phyloP scores from a whole-genome alignment of 2,113 vertebrate genomes.

The Peromyscus maniculatus region DNA sequence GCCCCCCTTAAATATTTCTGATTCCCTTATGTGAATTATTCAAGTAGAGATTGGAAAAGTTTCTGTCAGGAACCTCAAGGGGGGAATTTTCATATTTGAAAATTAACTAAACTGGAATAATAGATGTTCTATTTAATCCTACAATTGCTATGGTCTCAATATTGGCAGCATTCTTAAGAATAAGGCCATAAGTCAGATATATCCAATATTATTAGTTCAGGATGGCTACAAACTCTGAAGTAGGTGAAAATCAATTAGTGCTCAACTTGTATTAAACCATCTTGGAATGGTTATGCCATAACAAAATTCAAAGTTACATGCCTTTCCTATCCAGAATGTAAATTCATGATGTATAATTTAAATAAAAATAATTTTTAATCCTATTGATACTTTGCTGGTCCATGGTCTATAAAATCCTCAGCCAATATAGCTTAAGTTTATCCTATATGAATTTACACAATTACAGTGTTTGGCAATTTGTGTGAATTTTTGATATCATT shows the following conservation, averaged over 20 bases:
- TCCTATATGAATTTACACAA: background rate
- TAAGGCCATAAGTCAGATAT: background rate
- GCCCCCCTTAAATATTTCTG: background rate
- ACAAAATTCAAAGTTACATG: background rate
- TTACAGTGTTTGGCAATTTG: background rate
- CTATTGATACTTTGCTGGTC: background rate
- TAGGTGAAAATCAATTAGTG: background rate
- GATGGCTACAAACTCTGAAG: background rate
- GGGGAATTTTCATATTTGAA: background rate
- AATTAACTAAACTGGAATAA: background rate
- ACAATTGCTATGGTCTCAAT: background rate
- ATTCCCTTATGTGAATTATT: background rate
- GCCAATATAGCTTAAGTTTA: background rate
- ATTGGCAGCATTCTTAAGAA: background rate
- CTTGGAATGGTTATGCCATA: background rate
- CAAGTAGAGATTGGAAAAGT: background rate
- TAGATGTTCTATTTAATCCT: background rate
- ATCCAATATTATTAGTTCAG: background rate
- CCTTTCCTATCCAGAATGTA: background rate
- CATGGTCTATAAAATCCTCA: background rate
- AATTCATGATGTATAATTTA: background rate
- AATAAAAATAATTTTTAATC: background rate
- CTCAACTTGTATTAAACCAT: background rate
- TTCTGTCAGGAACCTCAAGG: background rate
- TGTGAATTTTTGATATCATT: background rate